A percentile compares a stretch with the other conserved stretches of the same genome.
Conservation (phyloP, 2,888 invertebrate species). For the Hirudinaria manillensis region DNA sequence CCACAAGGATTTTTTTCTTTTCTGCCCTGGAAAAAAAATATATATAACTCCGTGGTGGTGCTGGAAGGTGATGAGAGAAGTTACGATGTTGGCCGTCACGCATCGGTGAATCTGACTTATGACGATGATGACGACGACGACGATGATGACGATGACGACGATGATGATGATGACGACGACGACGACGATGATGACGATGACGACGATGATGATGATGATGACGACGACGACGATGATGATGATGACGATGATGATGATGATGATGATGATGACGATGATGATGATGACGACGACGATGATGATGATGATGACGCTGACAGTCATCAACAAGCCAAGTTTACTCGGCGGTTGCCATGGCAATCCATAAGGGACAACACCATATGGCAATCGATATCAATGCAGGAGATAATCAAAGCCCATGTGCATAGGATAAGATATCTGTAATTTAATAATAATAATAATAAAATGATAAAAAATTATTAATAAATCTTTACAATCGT, state of each 20-base stretch:
- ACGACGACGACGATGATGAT: background rate
- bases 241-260: constrained; percentile 27
- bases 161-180: too few relatives aligned
- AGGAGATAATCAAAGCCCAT: background rate
- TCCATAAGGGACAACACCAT: background rate
- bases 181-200: background rate
- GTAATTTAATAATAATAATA: too few relatives aligned
- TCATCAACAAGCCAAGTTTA: background rate
- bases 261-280: constrained; percentile 26
- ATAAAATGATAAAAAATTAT: too few relatives aligned
- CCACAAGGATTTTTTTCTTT: too few relatives aligned
- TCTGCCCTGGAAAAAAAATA: too few relatives aligned
- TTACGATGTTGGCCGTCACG: too few relatives aligned
- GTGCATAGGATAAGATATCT: too few relatives aligned
- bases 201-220: background rate
- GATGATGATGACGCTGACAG: constrained; percentile 12
- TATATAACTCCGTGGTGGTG: too few relatives aligned
- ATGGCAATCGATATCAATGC: background rate
- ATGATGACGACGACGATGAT: constrained; percentile 23
- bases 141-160: background rate
- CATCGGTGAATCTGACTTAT: background rate
- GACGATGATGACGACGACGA: background rate
- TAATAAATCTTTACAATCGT: too few relatives aligned
- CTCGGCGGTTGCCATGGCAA: background rate
- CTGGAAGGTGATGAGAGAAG: too few relatives aligned